phyloP scores from a whole-genome alignment of 1,140 invertebrate genomes.

The Eulimnadia texana region DNA sequence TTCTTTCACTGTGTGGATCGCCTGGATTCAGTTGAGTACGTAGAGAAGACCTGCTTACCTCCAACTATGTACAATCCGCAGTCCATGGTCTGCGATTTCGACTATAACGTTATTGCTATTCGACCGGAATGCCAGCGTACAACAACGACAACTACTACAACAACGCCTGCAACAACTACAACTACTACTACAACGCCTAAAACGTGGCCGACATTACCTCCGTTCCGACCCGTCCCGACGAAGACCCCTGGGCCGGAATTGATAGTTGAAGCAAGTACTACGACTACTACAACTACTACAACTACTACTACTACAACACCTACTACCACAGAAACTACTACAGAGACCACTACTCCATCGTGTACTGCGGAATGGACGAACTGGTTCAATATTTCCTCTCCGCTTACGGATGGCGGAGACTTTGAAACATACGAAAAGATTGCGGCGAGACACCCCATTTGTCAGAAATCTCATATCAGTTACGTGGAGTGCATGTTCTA shows the following conservation, averaged over 20 bases:
- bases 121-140: conserved; percentile 39
- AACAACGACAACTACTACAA: conserved; percentile 4
- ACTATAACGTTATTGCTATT: conserved; percentile 38
- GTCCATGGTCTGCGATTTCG: conserved; percentile 43
- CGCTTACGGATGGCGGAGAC: conserved; percentile 23
- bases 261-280: conserved; percentile 5
- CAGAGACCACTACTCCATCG: conserved; percentile 14
- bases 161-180: conserved; percentile 2
- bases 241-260: conserved; percentile 15
- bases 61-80: conserved; percentile 44
- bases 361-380: conserved; percentile 29
- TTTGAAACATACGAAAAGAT: conserved; percentile 25
- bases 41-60: conserved; percentile 38
- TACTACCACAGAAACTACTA: not conserved
- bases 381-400: conserved; percentile 28
- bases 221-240: conserved; percentile 16
- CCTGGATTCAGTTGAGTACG: conserved; percentile 25
- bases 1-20: conserved; percentile 41
- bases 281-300: conserved; percentile 5
- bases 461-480: conserved; percentile 19
- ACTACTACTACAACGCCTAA: conserved; percentile 19
- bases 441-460: conserved; percentile 19
- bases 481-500: conserved; percentile 23
- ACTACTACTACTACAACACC: conserved; percentile 5
- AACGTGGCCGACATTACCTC: not conserved